Percentiles rank a stretch among this genome's conserved stretches.
Conservation (phyloP, 2,888 invertebrate species). For the Brachypalpus laphriformis region DNA sequence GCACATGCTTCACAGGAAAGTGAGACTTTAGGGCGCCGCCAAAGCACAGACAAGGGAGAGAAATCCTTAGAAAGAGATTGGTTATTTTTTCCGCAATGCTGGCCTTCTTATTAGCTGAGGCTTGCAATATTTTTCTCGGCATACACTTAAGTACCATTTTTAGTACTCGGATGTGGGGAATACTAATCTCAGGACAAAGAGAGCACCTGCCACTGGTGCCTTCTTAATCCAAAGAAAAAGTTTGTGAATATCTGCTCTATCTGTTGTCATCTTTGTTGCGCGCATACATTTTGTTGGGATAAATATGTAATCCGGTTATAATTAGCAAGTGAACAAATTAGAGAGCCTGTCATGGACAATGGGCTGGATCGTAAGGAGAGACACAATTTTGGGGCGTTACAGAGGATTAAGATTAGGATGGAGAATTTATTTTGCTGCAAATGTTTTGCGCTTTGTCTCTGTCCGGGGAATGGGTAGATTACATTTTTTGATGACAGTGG, state of each 20-base stretch:
- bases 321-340: slow-evolving; percentile 75
- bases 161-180: slow-evolving; percentile 23
- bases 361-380: slow-evolving; percentile 5
- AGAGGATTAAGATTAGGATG: slow-evolving; percentile 64
- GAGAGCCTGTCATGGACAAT: slow-evolving; percentile 55
- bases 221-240: slow-evolving; percentile 2
- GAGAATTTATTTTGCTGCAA: slow-evolving; percentile 64
- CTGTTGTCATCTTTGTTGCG: slow-evolving; percentile 48
- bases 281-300: slow-evolving; percentile 71
- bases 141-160: slow-evolving; percentile 49
- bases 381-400: slow-evolving; percentile 25
- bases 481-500: slow-evolving; percentile 38
- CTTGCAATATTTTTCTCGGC: slow-evolving; percentile 58
- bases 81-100: slow-evolving; percentile 8
- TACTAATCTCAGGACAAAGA: slow-evolving; percentile 1
- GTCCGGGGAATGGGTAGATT: slow-evolving; percentile 15
- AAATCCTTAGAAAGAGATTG: slow-evolving; percentile 15
- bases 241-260: slow-evolving; percentile 22
- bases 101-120: slow-evolving; percentile 40
- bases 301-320: slow-evolving; percentile 79
- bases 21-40: slow-evolving; percentile 15
- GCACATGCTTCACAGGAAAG: slow-evolving; percentile 59
- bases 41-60: background rate
- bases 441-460: slow-evolving; percentile 43
- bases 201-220: slow-evolving; percentile 47